Evolutionary conservation across 2,797 vertebrate species (phyloP).

Genomic region (Danio tinwini): DNA sequence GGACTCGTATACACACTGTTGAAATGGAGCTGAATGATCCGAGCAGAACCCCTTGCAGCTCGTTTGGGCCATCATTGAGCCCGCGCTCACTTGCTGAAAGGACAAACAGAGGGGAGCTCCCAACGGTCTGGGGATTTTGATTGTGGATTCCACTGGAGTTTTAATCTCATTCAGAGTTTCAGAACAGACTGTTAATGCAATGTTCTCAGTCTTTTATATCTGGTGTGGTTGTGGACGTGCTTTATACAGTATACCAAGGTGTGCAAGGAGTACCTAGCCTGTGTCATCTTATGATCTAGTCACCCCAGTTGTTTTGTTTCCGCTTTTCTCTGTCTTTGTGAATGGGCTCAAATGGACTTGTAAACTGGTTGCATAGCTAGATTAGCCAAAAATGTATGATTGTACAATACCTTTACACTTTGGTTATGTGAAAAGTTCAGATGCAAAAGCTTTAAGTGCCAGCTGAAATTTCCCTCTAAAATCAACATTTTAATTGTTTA

Average conservation of each 20-base stretch:
- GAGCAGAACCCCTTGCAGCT: constrained; percentile 55
- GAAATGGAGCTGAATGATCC: constrained; percentile 41
- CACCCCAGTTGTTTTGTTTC: not conserved
- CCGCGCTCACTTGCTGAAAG: constrained; percentile 56
- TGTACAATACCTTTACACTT: not conserved
- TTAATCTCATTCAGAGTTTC: not conserved
- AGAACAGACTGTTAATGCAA: not conserved
- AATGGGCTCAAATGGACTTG: too few relatives aligned
- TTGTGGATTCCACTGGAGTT: constrained; percentile 17
- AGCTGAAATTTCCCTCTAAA: too few relatives aligned
- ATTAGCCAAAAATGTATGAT: not conserved
- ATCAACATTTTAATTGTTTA: too few relatives aligned
- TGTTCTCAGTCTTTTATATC: not conserved
- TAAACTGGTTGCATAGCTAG: too few relatives aligned
- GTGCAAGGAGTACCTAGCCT: not conserved
- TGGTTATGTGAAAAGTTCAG: too few relatives aligned
- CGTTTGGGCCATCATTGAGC: constrained; percentile 41
- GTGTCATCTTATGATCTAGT: not conserved
- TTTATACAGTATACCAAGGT: not conserved
- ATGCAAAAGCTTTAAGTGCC: too few relatives aligned
- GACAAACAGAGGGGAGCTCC: constrained; percentile 47
- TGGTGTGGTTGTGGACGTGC: not conserved
- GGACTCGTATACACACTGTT: constrained; percentile 44
- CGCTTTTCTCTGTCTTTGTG: not conserved
- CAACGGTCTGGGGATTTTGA: constrained; percentile 5